Conservation (phyloP, 2,888 invertebrate species). For the Scaptomyza reducta region DNA sequence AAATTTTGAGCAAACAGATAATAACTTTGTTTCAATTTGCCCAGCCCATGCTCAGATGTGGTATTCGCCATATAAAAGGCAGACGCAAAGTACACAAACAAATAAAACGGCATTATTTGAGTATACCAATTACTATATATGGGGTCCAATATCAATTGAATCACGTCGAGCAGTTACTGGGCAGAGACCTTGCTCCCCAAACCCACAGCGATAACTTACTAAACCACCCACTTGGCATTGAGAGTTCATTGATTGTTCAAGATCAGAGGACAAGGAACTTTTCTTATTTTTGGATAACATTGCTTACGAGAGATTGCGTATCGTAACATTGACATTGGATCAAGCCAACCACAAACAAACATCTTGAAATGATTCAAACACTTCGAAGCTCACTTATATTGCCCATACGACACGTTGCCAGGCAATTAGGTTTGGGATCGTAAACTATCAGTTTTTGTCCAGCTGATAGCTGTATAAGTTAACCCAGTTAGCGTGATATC, state of each 20-base stretch:
- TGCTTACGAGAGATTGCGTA: slow-evolving; percentile 34
- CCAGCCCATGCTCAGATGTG: slow-evolving; percentile 31
- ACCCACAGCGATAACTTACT: slow-evolving; percentile 4
- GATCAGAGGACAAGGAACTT: slow-evolving; percentile 22
- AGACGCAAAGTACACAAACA: slow-evolving; percentile 52
- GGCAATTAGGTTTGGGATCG: slow-evolving; percentile 8
- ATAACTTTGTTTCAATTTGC: slow-evolving; percentile 35
- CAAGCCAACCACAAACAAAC: slow-evolving; percentile 37
- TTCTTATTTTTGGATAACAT: slow-evolving; percentile 11
- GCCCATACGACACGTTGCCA: slow-evolving; percentile 27
- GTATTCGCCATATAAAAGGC: slow-evolving; percentile 9
- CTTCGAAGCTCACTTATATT: background rate
- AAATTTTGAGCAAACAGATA: slow-evolving; percentile 64
- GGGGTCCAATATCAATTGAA: slow-evolving; percentile 30
- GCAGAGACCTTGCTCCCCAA: slow-evolving; percentile 39
- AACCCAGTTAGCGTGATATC: slow-evolving; percentile 2
- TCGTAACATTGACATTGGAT: slow-evolving; percentile 32
- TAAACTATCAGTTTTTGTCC: background rate
- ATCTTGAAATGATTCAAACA: background rate
- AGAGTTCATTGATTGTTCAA: slow-evolving; percentile 58
- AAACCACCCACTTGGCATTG: slow-evolving; percentile 9
- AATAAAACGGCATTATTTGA: slow-evolving; percentile 48
- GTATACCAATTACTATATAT: slow-evolving; percentile 12
- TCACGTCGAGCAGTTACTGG: slow-evolving; percentile 22
- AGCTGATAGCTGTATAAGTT: background rate